Evolutionary conservation across 2,888 invertebrate genomes (phyloP).

Genomic region (Callinectes sapidus): DNA sequence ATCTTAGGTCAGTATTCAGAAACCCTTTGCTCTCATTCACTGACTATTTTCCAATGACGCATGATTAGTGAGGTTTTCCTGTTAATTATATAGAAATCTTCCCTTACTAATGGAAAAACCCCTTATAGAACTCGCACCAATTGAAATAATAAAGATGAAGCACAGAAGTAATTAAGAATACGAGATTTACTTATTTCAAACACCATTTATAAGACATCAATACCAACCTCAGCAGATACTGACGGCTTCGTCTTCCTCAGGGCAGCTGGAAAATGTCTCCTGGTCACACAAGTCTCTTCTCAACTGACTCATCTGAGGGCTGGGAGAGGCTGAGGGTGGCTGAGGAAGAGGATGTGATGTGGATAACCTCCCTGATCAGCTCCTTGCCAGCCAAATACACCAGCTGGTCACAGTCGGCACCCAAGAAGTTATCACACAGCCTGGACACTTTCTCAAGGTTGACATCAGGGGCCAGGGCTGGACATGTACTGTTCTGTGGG

Average conservation of each 20-base stretch:
- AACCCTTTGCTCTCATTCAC: too few relatives aligned
- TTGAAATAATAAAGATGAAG: too few relatives aligned
- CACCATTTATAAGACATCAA: not conserved
- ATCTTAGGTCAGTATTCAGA: too few relatives aligned
- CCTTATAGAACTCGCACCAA: too few relatives aligned
- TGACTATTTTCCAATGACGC: too few relatives aligned
- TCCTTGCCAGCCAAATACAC: conserved; percentile 71
- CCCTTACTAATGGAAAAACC: too few relatives aligned
- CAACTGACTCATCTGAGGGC: not conserved
- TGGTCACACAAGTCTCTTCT: conserved; percentile 49
- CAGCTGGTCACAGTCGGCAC: conserved; percentile 71
- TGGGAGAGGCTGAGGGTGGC: not conserved
- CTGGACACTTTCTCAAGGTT: conserved; percentile 55
- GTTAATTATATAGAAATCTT: too few relatives aligned
- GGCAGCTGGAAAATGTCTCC: conserved; percentile 66
- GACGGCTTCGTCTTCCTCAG: conserved; percentile 67
- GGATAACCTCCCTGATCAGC: conserved; percentile 64
- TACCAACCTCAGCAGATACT: conserved; percentile 62
- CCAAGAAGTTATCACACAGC: conserved; percentile 69
- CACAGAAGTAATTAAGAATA: too few relatives aligned
- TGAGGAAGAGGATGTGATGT: not conserved
- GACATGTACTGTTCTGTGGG: conserved; percentile 86
- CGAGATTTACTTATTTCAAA: too few relatives aligned
- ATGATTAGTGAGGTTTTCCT: too few relatives aligned
- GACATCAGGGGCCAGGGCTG: conserved; percentile 80